phyloP scores from a whole-genome alignment of 2,797 vertebrate species.

The Bradypodion pumilum region DNA sequence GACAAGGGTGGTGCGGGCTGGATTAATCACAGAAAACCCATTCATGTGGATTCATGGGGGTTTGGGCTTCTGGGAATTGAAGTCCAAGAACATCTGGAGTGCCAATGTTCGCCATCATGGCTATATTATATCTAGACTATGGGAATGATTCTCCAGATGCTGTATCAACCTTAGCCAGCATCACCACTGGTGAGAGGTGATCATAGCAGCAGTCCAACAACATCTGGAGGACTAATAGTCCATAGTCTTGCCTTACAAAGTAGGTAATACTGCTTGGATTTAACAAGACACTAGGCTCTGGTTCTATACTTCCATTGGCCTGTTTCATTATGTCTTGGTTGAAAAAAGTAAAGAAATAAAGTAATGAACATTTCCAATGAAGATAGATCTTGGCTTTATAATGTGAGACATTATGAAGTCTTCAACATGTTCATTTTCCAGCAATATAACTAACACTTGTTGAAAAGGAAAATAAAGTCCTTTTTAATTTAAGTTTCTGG shows the following conservation, averaged over 20 bases:
- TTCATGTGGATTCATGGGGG: too few species aligned
- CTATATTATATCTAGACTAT: too few species aligned
- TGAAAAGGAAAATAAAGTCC: background rate
- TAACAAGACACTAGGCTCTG: background rate
- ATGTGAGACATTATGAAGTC: slow-evolving; percentile 35
- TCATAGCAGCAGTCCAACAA: background rate
- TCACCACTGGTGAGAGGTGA: background rate
- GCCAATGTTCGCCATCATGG: too few species aligned
- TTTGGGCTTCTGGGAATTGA: too few species aligned
- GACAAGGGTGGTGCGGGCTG: too few species aligned
- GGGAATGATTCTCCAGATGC: background rate
- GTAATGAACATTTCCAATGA: slow-evolving; percentile 16
- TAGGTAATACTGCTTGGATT: background rate
- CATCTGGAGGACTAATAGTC: background rate
- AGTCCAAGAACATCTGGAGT: too few species aligned
- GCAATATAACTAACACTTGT: slow-evolving; percentile 38
- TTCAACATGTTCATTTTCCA: slow-evolving; percentile 36
- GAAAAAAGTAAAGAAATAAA: background rate
- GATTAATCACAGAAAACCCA: too few species aligned
- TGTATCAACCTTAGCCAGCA: background rate
- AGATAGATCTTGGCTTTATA: background rate
- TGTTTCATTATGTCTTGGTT: background rate
- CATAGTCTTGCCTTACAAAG: background rate
- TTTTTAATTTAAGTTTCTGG: too few species aligned
- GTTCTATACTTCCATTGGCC: background rate